Evolutionary conservation across 1,140 invertebrate species (phyloP), one percentile per base, ranked within the genome.

Genomic region (Acromyrmex charruanus): DNA sequence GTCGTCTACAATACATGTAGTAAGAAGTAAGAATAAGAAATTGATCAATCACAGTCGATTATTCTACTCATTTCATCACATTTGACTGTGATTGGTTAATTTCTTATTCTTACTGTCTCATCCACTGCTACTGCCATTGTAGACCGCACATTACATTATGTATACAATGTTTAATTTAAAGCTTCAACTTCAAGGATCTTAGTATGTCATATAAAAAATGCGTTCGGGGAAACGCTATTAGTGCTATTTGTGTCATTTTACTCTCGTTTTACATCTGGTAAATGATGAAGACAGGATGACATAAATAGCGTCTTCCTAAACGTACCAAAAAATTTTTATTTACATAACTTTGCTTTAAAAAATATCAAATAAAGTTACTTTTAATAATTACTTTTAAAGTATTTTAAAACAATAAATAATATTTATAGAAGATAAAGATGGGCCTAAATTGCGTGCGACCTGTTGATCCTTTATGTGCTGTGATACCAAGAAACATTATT

Each of bases 391-490:
- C 21, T n/a, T 51, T 16, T 18, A 25, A 59, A 59, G 1, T 28
- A 51, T 9, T 69, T 69, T 69, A 7, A 69, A 69, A 9, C 12
- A 69, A 21, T 21, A 21, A 44, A 74, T 14, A 74, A 18, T 58
- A 58, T 3, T 51, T 16, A n/a, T 25, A 31, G 18, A 39, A 39
- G 39, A 16, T 61, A 77, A 63, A 35, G 25, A 93, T 93, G 92
- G 92, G 92, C 16, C 14, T 80, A 1, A 92, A 91, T 58, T 92
- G 91, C 51, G 58, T 91, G 7, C 80, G 86, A 21, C 18, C 86
- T 31, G 16, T 49, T 4, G 65, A 89, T 69, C 74, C 82, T 66
- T 12, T 75, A 16, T 0, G 28, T 18, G 39, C 31, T 58, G 18
- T 39, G 9, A 18, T 90, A 39, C 86, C 92, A 10, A 90, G 59